Evolutionary conservation across 1,140 invertebrate genomes (phyloP), one percentile per base, ranked within the genome.

Genomic region (Drosophila micromelanica): DNA sequence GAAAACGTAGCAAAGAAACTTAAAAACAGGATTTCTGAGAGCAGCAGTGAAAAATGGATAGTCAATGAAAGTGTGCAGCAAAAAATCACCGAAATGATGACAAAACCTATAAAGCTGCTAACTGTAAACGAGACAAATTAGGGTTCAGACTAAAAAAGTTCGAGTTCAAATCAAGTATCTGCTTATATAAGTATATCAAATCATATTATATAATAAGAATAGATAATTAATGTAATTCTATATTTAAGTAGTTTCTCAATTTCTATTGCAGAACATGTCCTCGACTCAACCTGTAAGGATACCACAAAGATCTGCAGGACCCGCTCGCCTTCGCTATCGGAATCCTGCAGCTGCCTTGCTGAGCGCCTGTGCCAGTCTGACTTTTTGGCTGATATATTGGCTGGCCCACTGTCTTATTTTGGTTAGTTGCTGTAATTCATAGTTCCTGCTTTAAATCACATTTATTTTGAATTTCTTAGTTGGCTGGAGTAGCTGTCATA

Each of bases 51-150:
- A 17, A 32, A 5, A 23, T 68, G 46, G 54, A 42, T 38, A 42
- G 45, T 11, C 7, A 71, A 51, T 11, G 20, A 71, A n/a, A 12
- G 42, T 8, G 42, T 75, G 7, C 42, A 65, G 35, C 40, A 37
- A 4, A 55, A 78, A 65, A 52, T 75, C 8, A 55, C 71, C 0
- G 67, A 74, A 40, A 80, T 80, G 70, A 82, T 74, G 79, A 56
- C 8, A 1, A 82, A 78, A 37, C 79, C 79, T 1, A 67, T 82
- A 20, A 54, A 60, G 13, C 59, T 80, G 1, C 20, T 74, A 6
- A 35, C 9, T 8, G 9, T 32, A 0, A 35, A n/a, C 3, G 42
- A 46, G 17, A 0, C 23, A 23, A 23, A 23, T 23, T 23, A 20
- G 2, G 20, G 2, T 20, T 20, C 20, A 20, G 2, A 20, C 20